These are phyloP conservation scores for Bothrops jararaca DNA, from an alignment of 2,113 vertebrate species.

Conservation along the genomic window DNA sequence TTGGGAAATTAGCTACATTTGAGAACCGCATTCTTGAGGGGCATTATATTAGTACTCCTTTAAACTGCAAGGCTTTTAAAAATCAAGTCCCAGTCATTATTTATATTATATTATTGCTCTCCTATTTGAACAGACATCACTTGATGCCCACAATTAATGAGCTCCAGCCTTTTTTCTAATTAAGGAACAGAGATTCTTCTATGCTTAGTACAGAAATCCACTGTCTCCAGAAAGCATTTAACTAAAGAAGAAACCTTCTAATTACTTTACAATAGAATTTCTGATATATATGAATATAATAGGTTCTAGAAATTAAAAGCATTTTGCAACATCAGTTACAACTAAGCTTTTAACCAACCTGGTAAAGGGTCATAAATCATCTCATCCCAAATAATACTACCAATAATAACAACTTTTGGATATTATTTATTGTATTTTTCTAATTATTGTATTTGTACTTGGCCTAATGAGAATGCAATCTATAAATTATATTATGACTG, in stretches of 20 bases:
- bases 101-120: slow-evolving; percentile 52
- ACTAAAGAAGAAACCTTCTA: slow-evolving; percentile 62
- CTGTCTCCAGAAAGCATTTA: slow-evolving; percentile 63
- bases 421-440: slow-evolving; percentile 40
- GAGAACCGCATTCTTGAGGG: slow-evolving; percentile 32
- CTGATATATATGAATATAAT: slow-evolving; percentile 67
- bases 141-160: slow-evolving; percentile 70
- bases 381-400: slow-evolving; percentile 1
- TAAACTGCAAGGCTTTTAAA: background rate
- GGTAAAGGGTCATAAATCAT: slow-evolving; percentile 52
- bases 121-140: slow-evolving; percentile 59
- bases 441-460: slow-evolving; percentile 54
- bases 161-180: slow-evolving; percentile 69
- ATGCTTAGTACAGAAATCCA: slow-evolving; percentile 58
- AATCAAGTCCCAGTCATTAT: slow-evolving; percentile 52
- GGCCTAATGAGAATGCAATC: slow-evolving; percentile 47
- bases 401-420: slow-evolving; percentile 49
- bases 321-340: slow-evolving; percentile 62
- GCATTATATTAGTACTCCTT: slow-evolving; percentile 21
- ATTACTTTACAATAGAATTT: slow-evolving; percentile 71
- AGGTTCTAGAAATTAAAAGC: slow-evolving; percentile 61
- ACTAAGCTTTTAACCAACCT: slow-evolving; percentile 67
- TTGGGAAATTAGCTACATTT: slow-evolving; percentile 2
- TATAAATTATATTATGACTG: slow-evolving; percentile 57
- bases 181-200: slow-evolving; percentile 72